Evolutionary conservation across 2,797 vertebrate genomes (phyloP).

Genomic region (Ctenopoma multispine): DNA sequence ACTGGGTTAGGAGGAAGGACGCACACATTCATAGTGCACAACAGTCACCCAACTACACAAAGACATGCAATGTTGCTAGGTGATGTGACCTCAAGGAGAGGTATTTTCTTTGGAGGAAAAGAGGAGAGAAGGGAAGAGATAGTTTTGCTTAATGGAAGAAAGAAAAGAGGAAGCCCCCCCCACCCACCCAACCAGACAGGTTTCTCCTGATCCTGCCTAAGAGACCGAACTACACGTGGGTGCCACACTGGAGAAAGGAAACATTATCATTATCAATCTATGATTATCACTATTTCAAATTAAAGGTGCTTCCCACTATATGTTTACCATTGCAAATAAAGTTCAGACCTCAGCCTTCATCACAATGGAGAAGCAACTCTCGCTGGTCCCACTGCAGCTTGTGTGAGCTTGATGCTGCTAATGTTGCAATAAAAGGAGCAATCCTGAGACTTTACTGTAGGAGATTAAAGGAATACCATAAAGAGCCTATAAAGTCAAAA

Average conservation of each 20-base stretch:
- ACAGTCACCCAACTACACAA: slow-evolving; percentile 37
- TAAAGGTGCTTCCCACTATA: too few relatives aligned
- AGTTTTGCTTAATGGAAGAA: slow-evolving; percentile 43
- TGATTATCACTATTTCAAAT: not conserved
- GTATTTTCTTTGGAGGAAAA: slow-evolving; percentile 40
- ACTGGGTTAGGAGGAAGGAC: slow-evolving; percentile 25
- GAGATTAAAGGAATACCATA: not conserved
- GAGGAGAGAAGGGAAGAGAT: not conserved
- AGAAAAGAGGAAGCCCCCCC: slow-evolving; percentile 47
- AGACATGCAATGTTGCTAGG: slow-evolving; percentile 67
- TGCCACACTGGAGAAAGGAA: slow-evolving; percentile 9
- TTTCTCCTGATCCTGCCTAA: slow-evolving; percentile 54
- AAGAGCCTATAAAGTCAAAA: slow-evolving; percentile 1
- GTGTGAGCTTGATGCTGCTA: not conserved
- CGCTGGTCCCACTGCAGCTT: not conserved
- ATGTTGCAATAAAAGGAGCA: not conserved
- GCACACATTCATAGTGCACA: slow-evolving; percentile 3
- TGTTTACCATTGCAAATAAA: not conserved
- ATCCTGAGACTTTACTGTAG: not conserved
- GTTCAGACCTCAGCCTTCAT: not conserved
- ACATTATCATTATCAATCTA: not conserved
- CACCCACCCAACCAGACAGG: slow-evolving; percentile 62
- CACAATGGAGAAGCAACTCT: not conserved
- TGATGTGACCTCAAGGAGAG: slow-evolving; percentile 43
- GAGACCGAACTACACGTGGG: slow-evolving; percentile 42